Base-by-base conservation (phyloP, 30 jellyfish, hydroid and myxozoan genomes). In the Hydractinia symbiolongicarpus region DNA sequence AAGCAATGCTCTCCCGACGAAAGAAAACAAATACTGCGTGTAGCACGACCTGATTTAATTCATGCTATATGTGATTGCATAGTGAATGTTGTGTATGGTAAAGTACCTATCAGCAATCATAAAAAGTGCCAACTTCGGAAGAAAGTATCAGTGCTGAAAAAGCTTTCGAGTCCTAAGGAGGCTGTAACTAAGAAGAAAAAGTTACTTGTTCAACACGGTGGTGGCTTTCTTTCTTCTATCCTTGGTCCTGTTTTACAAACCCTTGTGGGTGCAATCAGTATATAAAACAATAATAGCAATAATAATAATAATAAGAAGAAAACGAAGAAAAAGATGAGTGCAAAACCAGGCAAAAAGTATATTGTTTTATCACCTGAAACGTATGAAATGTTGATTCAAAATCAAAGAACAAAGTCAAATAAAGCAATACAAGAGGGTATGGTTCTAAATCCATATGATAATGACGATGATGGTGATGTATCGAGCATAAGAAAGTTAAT, bases 21-120 rank as follows among this genome's bases (percentile, higher is more conserved):
- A 19, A 30, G 19, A 44, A 78, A 78, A 57, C 54, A 78, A 15
- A 10, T 78, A 15, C 49, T 78, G 6, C 53, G 50, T 14, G 10
- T 81, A n/a, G 82, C 84, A 7, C 11, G 50, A 13, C 84, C 84
- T 53, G 86, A 57, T 5, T 60, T 78, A 40, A 60, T 78, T 16
- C 81, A 78, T 78, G 86, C 86, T 7, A 55, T 78, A 15, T 78
- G 86, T 58, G 86, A 78, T 20, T 78, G 86, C 53, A 20, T 78
- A 11, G 55, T 60, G 13, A 78, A 78, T 61, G 81, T 55, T 54
- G 81, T 78, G 10, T 8, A 57, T 61, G 86, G 86, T 19, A 78
- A 52, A 7, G 54, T 75, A 13, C 83, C 80, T 6, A 61, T 58
- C 30, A 14, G 78, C 6, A 60, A 55, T 7, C 16, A 55, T 15